phyloP scores from a whole-genome alignment of 2,888 invertebrate species.

The Rhogogaster chlorosoma region DNA sequence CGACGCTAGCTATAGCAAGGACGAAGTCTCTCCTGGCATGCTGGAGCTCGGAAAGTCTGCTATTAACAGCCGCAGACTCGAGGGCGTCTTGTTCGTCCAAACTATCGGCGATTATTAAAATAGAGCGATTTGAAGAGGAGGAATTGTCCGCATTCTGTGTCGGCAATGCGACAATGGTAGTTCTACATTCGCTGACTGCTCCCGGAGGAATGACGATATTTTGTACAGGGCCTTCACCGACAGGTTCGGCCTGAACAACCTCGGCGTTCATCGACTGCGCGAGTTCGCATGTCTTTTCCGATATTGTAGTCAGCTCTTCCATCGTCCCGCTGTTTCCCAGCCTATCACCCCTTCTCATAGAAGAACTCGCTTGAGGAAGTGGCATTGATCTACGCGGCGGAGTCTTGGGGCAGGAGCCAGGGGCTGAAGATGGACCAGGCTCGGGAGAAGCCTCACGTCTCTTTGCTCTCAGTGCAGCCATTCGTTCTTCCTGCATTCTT shows the following conservation, averaged over 20 bases:
- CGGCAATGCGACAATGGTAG: conserved; percentile 63
- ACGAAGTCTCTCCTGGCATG: conserved; percentile 72
- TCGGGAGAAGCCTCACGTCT: conserved; percentile 41
- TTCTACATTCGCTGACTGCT: conserved; percentile 61
- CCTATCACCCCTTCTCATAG: neutral
- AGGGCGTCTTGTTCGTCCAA: conserved; percentile 68
- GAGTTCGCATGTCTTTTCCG: conserved; percentile 62
- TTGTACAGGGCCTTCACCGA: conserved; percentile 65
- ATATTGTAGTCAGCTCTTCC: conserved; percentile 50
- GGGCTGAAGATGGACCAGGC: conserved; percentile 15
- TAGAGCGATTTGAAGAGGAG: conserved; percentile 63
- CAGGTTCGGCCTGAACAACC: conserved; percentile 66
- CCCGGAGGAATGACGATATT: conserved; percentile 70
- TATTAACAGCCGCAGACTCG: conserved; percentile 64
- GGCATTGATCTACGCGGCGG: neutral
- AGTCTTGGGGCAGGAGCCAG: neutral
- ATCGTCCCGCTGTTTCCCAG: conserved; percentile 36
- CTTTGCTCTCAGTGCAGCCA: neutral
- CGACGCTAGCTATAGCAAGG: conserved; percentile 69
- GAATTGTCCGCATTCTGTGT: neutral
- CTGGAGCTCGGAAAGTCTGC: conserved; percentile 67
- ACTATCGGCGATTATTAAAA: conserved; percentile 61
- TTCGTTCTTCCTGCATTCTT: neutral
- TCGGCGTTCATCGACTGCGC: conserved; percentile 68
- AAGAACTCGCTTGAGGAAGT: conserved; percentile 17